These are phyloP conservation scores for Drosophila persimilis DNA, from an alignment of 1,140 invertebrate species.

Conservation along the genomic window DNA sequence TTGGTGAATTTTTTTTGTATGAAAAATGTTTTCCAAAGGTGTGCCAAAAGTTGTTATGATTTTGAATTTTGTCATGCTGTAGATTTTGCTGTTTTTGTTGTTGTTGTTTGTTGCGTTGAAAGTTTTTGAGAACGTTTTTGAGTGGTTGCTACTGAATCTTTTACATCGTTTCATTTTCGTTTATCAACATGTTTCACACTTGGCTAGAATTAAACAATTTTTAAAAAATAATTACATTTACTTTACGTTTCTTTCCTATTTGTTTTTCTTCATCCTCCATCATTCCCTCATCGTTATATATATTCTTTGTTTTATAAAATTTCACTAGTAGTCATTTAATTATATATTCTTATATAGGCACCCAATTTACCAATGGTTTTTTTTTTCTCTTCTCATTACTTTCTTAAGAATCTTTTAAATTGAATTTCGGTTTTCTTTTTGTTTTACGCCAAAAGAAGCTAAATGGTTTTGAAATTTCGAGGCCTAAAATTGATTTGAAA, in stretches of 20 bases:
- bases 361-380: conserved; percentile 83
- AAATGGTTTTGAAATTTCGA: conserved; percentile 41
- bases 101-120: conserved; percentile 50
- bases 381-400: conserved; percentile 29
- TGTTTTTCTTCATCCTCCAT: conserved; percentile 26
- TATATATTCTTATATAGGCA: conserved; percentile 80
- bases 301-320: conserved; percentile 78
- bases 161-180: conserved; percentile 30
- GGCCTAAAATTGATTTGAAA: conserved; percentile 28
- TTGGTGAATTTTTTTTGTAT: conserved; percentile 26
- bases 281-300: conserved; percentile 49
- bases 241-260: conserved; percentile 61
- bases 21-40: conserved; percentile 83
- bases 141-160: conserved; percentile 64
- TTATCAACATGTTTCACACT: conserved; percentile 55
- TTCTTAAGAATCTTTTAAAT: conserved; percentile 45
- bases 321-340: conserved; percentile 81
- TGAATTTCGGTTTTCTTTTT: conserved; percentile 29
- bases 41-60: conserved; percentile 78
- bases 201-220: conserved; percentile 46
- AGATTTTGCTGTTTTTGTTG: conserved; percentile 48
- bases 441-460: conserved; percentile 35
- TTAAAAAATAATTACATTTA: conserved; percentile 59
- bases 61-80: conserved; percentile 58
- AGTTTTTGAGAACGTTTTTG: conserved; percentile 83